These are phyloP conservation scores for Potamilus streckersoni DNA, from an alignment of 1,140 invertebrate species.

Conservation along the genomic window DNA sequence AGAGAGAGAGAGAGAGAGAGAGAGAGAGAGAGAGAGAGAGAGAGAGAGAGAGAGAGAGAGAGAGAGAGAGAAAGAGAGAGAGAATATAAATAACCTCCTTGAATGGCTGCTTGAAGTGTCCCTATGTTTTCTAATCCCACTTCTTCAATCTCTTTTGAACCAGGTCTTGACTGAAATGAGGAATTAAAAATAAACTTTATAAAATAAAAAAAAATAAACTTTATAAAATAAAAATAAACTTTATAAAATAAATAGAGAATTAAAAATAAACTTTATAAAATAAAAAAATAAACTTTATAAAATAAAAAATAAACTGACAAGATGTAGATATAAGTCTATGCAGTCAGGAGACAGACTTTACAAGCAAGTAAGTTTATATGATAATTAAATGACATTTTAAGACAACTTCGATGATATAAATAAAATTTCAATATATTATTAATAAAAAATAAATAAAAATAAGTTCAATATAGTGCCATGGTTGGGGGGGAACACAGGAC, in stretches of 20 bases:
- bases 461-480: too few relatives aligned
- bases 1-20: background rate
- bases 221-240: background rate
- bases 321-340: too few relatives aligned
- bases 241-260: too few relatives aligned
- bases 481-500: too few relatives aligned
- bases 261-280: background rate
- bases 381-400: too few relatives aligned
- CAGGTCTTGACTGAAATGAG: conserved; percentile 12
- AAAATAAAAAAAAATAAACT: background rate
- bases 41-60: background rate
- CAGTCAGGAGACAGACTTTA: too few relatives aligned
- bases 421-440: too few relatives aligned
- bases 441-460: too few relatives aligned
- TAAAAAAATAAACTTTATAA: background rate
- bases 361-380: too few relatives aligned
- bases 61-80: background rate
- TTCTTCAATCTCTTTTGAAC: conserved; percentile 23
- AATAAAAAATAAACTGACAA: too few relatives aligned
- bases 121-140: background rate
- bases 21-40: too few relatives aligned
- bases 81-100: conserved; percentile 6
- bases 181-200: background rate
- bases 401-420: too few relatives aligned
- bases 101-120: conserved; percentile 14